Evolutionary conservation across 2,888 invertebrate species (phyloP).

Genomic region (Exocentrus adspersus): DNA sequence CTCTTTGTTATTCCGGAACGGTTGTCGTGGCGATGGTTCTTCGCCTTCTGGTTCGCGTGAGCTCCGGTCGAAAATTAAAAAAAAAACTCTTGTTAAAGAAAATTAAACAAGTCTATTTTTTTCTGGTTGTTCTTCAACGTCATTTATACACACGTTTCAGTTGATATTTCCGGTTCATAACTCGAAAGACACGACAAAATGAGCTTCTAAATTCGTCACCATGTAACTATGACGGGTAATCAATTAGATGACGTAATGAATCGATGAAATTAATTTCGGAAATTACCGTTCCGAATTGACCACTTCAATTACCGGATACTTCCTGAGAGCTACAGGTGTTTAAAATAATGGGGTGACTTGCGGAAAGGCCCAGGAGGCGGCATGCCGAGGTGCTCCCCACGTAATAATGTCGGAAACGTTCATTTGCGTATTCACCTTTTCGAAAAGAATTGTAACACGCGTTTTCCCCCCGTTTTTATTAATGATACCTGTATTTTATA

Average conservation of each 20-base stretch:
- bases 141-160: too few relatives aligned
- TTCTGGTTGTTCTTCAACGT: too few relatives aligned
- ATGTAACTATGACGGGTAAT: too few relatives aligned
- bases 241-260: neutral
- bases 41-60: too few relatives aligned
- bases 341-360: constrained; percentile 11
- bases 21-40: too few relatives aligned
- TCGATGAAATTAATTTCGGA: constrained; percentile 5
- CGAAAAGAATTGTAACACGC: neutral
- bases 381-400: neutral
- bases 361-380: neutral
- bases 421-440: neutral
- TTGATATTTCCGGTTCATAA: too few relatives aligned
- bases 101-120: too few relatives aligned
- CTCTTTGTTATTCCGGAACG: too few relatives aligned
- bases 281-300: constrained; percentile 5
- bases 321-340: constrained; percentile 16
- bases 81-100: too few relatives aligned
- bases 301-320: neutral
- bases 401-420: constrained; percentile 7
- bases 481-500: neutral
- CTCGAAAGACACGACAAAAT: too few relatives aligned
- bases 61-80: too few relatives aligned
- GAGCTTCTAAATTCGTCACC: too few relatives aligned
- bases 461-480: neutral